Conservation (phyloP, 2,888 invertebrate species). For the Dorcus parallelipipedus region DNA sequence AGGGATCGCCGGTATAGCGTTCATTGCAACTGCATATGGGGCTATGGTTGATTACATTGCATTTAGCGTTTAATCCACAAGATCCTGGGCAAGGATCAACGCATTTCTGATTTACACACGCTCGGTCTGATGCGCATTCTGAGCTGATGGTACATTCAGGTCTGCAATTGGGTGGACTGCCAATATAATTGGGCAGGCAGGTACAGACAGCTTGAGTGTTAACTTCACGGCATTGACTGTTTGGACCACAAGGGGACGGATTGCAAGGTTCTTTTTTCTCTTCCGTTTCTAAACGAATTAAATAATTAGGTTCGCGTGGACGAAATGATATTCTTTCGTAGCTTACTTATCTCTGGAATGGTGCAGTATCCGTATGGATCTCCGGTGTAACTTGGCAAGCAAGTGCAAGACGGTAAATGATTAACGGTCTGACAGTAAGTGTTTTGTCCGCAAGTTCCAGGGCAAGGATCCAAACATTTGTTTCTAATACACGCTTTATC, state of each 20-base stretch:
- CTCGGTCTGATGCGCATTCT: constrained; percentile 59
- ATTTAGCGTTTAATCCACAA: constrained; percentile 72
- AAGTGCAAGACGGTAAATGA: constrained; percentile 63
- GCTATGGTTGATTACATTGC: constrained; percentile 71
- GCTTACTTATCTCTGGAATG: not conserved
- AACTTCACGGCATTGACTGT: constrained; percentile 69
- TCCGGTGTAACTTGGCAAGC: constrained; percentile 61
- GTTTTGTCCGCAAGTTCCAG: constrained; percentile 53
- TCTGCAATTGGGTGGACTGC: constrained; percentile 66
- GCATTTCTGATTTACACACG: constrained; percentile 65
- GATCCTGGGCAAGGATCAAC: constrained; percentile 69
- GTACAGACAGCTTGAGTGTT: constrained; percentile 61
- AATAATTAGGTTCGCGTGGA: not conserved
- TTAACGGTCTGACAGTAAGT: constrained; percentile 54
- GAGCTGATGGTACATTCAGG: constrained; percentile 65
- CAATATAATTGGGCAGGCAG: constrained; percentile 65
- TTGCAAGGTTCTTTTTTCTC: constrained; percentile 54
- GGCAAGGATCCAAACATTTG: constrained; percentile 56
- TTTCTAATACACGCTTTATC: constrained; percentile 53
- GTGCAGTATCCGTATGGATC: constrained; percentile 59
- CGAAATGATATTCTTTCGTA: not conserved
- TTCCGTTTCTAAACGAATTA: not conserved
- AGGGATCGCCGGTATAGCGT: constrained; percentile 72
- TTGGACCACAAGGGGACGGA: constrained; percentile 78
- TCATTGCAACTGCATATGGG: constrained; percentile 69